Evolutionary conservation across 2,113 vertebrate genomes (phyloP).

Genomic region (Gallinago jamesoni): DNA sequence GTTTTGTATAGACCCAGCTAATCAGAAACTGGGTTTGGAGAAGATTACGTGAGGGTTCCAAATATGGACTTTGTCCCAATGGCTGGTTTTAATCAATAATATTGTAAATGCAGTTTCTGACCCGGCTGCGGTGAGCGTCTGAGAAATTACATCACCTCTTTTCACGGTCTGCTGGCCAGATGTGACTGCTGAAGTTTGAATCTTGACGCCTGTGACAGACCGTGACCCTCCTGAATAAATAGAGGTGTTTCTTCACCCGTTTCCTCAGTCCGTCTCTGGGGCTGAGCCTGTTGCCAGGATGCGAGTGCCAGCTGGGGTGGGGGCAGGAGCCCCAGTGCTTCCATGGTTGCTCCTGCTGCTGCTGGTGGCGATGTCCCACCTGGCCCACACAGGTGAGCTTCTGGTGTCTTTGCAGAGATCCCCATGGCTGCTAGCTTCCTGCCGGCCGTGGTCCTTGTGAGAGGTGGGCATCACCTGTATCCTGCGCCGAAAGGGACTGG

Average conservation of each 20-base stretch:
- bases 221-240: conserved; percentile 2
- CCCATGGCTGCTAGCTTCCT: not conserved
- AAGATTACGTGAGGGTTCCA: not conserved
- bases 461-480: not conserved
- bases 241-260: fast-evolving
- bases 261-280: fast-evolving
- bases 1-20: not conserved
- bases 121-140: not conserved
- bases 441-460: fast-evolving
- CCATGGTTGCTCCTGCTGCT: not conserved
- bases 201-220: fast-evolving
- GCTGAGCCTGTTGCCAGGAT: not conserved
- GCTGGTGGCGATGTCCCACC: not conserved
- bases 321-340: not conserved
- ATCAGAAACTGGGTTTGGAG: fast-evolving
- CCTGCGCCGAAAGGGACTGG: fast-evolving
- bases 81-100: not conserved
- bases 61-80: fast-evolving
- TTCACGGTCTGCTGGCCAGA: fast-evolving
- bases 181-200: not conserved
- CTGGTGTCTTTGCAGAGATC: not conserved
- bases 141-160: not conserved
- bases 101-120: not conserved
- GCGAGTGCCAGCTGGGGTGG: not conserved
- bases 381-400: not conserved